Evolutionary conservation across 2,113 vertebrate species (phyloP), one percentile per base, ranked within the genome.

Genomic region (Hydropotes inermis): DNA sequence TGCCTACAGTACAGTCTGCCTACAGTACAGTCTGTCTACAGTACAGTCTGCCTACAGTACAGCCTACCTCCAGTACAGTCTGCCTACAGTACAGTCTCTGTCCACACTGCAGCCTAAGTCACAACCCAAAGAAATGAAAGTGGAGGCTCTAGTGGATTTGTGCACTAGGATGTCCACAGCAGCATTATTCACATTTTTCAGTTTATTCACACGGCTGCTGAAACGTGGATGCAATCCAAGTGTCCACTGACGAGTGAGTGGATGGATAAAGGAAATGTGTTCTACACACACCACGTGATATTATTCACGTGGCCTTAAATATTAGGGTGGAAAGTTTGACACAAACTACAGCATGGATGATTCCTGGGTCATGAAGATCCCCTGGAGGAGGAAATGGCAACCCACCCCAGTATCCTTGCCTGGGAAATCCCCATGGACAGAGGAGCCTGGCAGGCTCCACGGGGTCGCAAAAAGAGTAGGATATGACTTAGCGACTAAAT

Each of bases 261-360:
- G 36, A 36, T 0, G 10, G 57, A 15, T 1, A 6, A 45, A 81
- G 14, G 2, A 39, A 28, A 33, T 1, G 45, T 28, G 55, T n/a
- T 14, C 43, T 10, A 1, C 4, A 28, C 19, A 9, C 5, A 7
- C 5, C 0, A 0, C 0, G n/a, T 7, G 25, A 21, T 7, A 4
- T 14, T 6, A 52, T 4, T 13, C 17, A 7, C n/a, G n/a, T n/a
- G n/a, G 55, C 45, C 27, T 52, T 58, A 58, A 19, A 45, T 8
- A 14, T 54, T 14, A 39, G 52, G 52, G 25, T 27, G 43, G 55
- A 17, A 17, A 43, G 12, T 30, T 33, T 43, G 78, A 58, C 52
- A 12, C 36, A 16, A 11, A 45, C 45, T 33, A 25, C 47, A 6
- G 1, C 17, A 6, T 6, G 50, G 76, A 10, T 45, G 67, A 70